phyloP scores from a whole-genome alignment of 1,140 invertebrate species.

The Megathymus violae region DNA sequence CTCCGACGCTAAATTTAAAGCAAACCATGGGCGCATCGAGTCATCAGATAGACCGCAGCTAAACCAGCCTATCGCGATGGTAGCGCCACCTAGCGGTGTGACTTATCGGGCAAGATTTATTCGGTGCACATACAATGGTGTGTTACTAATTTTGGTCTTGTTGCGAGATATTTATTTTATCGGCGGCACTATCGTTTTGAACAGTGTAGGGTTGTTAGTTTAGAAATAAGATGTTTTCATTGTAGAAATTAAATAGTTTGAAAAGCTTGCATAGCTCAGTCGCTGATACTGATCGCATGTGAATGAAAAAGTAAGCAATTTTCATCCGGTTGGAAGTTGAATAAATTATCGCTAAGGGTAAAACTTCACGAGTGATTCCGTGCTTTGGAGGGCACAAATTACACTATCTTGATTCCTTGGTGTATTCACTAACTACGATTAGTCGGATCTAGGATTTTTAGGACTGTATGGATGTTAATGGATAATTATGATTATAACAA shows the following conservation, averaged over 20 bases:
- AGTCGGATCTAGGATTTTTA: no score
- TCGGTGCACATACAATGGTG: constrained; percentile 43
- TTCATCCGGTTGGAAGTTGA: no score
- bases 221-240: constrained; percentile 16
- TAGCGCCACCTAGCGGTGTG: constrained; percentile 50
- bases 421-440: no score
- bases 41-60: constrained; percentile 27
- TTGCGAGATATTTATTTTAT: constrained; percentile 40
- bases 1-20: constrained; percentile 23
- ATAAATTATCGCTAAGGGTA: no score
- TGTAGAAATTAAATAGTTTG: background rate
- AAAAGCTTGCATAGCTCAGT: background rate
- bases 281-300: background rate
- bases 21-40: constrained; percentile 33
- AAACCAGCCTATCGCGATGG: constrained; percentile 45
- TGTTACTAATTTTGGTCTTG: constrained; percentile 51
- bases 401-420: no score
- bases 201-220: constrained; percentile 1
- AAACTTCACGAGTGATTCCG: no score
- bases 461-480: no score
- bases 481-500: no score
- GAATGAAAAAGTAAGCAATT: no score
- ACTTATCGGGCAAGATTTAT: constrained; percentile 56
- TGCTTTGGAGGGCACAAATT: no score
- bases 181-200: constrained; percentile 18